phyloP scores from a whole-genome alignment of 2,113 vertebrate species.

The Sinosuthora webbiana region DNA sequence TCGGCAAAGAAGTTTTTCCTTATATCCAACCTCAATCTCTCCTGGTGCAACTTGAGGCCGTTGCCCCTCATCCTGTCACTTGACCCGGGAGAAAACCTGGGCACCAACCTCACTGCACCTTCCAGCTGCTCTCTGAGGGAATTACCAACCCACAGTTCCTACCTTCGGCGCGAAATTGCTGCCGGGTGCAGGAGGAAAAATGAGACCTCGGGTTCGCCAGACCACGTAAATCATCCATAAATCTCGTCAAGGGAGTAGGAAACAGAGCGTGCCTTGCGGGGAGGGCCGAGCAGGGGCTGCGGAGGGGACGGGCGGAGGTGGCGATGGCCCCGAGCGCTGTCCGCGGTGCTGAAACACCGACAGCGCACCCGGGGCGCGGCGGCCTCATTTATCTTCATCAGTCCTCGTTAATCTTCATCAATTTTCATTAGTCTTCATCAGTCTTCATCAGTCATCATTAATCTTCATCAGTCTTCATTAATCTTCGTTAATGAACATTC shows the following conservation, averaged over 20 bases:
- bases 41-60: background rate
- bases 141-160: fast-evolving
- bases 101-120: too few species aligned
- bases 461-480: too few species aligned
- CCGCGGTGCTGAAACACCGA: constrained; percentile 30
- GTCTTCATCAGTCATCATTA: background rate
- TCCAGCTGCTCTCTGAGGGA: background rate
- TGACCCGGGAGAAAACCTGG: fast-evolving
- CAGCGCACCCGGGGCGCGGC: fast-evolving
- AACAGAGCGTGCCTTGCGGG: fast-evolving
- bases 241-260: fast-evolving
- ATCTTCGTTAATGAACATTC: background rate
- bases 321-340: background rate
- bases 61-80: background rate
- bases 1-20: background rate
- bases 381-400: background rate
- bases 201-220: fast-evolving
- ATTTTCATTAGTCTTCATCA: background rate
- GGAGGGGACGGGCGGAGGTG: fast-evolving
- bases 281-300: background rate
- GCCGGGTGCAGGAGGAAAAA: background rate
- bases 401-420: background rate
- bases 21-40: background rate
- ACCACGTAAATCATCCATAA: fast-evolving
- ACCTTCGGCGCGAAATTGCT: fast-evolving